Base-by-base conservation (phyloP, 2,888 invertebrate genomes). In the Operophtera brumata region DNA sequence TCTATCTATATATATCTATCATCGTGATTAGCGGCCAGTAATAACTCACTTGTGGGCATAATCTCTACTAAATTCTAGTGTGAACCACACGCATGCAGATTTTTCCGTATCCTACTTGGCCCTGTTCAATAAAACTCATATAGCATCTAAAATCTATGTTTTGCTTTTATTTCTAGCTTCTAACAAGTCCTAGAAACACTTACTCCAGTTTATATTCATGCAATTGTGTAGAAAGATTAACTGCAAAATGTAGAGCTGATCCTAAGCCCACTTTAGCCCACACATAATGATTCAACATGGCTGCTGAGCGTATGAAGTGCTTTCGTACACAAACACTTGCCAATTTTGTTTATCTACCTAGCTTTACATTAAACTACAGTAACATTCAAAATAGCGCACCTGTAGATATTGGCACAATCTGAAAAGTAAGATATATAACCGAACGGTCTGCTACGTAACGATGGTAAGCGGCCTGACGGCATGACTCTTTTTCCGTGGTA, bases 241-340 rank as follows among this genome's bases (percentile, higher is more conserved):
- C 28, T 25, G 26, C 11, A 9, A 34, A 32, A 26, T 34, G 35
- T 44, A 11, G 28, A 30, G 5, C 14, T 10, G 35, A 11, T 28
- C 14, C 8, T 42, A 26, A 53, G 34, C 39, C 32, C 28, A 44
- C 28, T 35, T 42, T 26, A 40, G 51, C 45, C 45, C 39, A 41
- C 12, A 52, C 45, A 39, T 42, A 26, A n/a, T 25, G 39, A 13
- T 20, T 43, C 47, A 53, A 43, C 39, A 53, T 53, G 34, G 44
- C 47, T 47, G 10, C 44, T 34, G 32, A 40, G 39, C 44, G 49
- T 36, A 28, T 30, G 36, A 35, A 10, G 41, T 37, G 41, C 39
- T 48, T 49, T 37, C 30, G 12, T 53, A 41, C 46, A 32, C 34
- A 48, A 54, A 46, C 49, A 49, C 49, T 45, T 42, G 41, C 46